These are phyloP conservation scores for Hyposoter dolosus DNA, from an alignment of 2,888 invertebrate species.

Conservation along the genomic window DNA sequence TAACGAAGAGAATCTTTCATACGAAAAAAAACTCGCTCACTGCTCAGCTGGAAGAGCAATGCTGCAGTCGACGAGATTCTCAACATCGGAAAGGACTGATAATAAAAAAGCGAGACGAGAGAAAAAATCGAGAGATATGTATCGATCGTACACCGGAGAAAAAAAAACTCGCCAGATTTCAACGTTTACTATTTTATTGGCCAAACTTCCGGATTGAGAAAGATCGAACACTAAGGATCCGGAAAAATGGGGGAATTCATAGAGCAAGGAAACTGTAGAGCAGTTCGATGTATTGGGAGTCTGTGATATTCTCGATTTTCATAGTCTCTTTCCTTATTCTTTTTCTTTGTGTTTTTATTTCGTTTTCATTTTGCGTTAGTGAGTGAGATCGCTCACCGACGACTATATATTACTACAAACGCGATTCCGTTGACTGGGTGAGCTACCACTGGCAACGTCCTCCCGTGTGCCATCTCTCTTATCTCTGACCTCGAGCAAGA, in stretches of 20 bases:
- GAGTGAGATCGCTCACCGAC: slow-evolving; percentile 66
- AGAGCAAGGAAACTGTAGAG: slow-evolving; percentile 1
- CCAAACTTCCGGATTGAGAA: slow-evolving; percentile 34
- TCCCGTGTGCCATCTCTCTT: slow-evolving; percentile 57
- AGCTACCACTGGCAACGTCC: slow-evolving; percentile 35
- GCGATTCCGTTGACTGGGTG: slow-evolving; percentile 52
- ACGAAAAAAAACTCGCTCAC: slow-evolving; percentile 3
- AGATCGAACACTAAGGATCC: slow-evolving; percentile 46
- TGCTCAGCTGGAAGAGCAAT: neutral
- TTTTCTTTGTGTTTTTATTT: slow-evolving; percentile 33
- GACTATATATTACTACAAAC: slow-evolving; percentile 23
- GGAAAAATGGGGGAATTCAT: slow-evolving; percentile 25
- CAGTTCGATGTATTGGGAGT: slow-evolving; percentile 31
- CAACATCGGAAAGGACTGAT: slow-evolving; percentile 20
- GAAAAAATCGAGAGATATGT: slow-evolving; percentile 6
- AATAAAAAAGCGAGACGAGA: slow-evolving; percentile 30
- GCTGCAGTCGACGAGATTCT: neutral
- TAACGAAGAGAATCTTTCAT: neutral
- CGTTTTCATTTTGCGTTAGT: slow-evolving; percentile 42
- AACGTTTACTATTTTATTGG: slow-evolving; percentile 50
- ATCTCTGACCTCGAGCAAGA: slow-evolving; percentile 67
- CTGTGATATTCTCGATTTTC: slow-evolving; percentile 39
- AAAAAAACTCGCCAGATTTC: slow-evolving; percentile 21
- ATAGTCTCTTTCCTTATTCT: slow-evolving; percentile 49
- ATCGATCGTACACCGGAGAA: neutral